Base-by-base conservation (phyloP, 2,888 invertebrate genomes). In the Eristalis pertinax region DNA sequence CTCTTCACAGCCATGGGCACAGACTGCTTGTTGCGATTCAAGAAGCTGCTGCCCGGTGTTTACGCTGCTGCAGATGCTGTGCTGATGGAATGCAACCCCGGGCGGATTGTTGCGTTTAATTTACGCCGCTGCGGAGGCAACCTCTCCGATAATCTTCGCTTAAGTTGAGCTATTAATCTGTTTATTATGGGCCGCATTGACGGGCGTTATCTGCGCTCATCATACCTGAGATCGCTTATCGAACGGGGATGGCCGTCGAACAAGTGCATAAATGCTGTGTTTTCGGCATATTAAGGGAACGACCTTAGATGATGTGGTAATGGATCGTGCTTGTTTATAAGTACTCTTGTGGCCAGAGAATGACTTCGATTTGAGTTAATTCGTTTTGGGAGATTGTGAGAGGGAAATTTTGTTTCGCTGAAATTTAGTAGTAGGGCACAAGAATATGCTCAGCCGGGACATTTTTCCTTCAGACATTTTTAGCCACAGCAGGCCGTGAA, bases 41-140 rank as follows among this genome's bases (percentile, higher is more conserved):
- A 64, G 68, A 60, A 75, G 72, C 77, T 73, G 68, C 77, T 73
- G 67, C 73, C 72, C 67, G 24, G 64, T 68, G 76, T 76, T 80
- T 73, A 76, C 80, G 56, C 69, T n/a, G 58, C 62, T 63, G 81
- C 86, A 78, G 86, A 83, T 82, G 83, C 64, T 22, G 81, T 77
- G 76, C 75, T 78, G 83, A 86, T 86, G 82, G 63, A 68, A 19
- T 72, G 72, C 38, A 56, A 41, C 43, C 82, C 50, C 38, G 24
- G 64, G 74, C 63, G 32, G n/a, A 10, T 41, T 13, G 67, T 67
- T 35, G 32, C 43, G 41, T 38, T 63, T 43, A 76, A 62, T 72
- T 58, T 72, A 63, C 58, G 32, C 50, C 24, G 19, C 26, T 35
- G 64, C 32, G 11, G 41, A 22, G n/a, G 70, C 35, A 67, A 77